phyloP scores from a whole-genome alignment of 2,797 vertebrate species.

The Anas bahamensis region DNA sequence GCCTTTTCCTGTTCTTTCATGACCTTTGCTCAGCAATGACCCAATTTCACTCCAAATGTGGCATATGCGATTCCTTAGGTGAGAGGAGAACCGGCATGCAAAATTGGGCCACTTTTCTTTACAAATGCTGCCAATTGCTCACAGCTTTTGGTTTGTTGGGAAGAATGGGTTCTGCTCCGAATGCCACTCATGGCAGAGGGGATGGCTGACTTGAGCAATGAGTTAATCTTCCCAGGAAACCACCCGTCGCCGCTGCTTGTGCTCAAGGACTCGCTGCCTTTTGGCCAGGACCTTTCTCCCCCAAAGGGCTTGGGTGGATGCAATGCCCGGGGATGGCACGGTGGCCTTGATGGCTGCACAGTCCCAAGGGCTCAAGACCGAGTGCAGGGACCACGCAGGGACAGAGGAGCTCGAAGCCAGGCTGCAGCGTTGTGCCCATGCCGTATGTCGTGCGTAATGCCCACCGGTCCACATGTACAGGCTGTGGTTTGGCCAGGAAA shows the following conservation, averaged over 20 bases:
- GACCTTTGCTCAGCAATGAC: conserved; percentile 46
- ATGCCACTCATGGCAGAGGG: not conserved
- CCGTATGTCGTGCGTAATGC: rapidly evolving
- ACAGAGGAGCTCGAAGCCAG: rapidly evolving
- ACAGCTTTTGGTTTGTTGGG: not conserved
- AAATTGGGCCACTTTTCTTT: conserved; percentile 54
- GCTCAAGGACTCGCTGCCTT: conserved; percentile 16
- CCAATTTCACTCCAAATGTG: conserved; percentile 37
- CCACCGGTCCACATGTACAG: rapidly evolving
- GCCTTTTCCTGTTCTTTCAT: conserved; percentile 16
- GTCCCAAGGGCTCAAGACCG: not conserved
- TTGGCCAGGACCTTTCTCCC: not conserved
- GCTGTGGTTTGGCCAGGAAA: rapidly evolving
- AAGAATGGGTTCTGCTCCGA: not conserved
- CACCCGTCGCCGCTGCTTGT: not conserved
- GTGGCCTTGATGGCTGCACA: rapidly evolving
- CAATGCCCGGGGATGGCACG: rapidly evolving
- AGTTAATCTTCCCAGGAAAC: conserved; percentile 35
- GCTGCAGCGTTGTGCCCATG: rapidly evolving
- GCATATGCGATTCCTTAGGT: conserved; percentile 21
- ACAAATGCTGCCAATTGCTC: conserved; percentile 25
- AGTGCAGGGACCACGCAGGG: rapidly evolving
- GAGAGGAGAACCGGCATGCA: conserved; percentile 28
- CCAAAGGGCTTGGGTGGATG: rapidly evolving
- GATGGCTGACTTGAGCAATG: not conserved